phyloP scores from a whole-genome alignment of 2,113 vertebrate genomes.

The Varanus salvator region DNA sequence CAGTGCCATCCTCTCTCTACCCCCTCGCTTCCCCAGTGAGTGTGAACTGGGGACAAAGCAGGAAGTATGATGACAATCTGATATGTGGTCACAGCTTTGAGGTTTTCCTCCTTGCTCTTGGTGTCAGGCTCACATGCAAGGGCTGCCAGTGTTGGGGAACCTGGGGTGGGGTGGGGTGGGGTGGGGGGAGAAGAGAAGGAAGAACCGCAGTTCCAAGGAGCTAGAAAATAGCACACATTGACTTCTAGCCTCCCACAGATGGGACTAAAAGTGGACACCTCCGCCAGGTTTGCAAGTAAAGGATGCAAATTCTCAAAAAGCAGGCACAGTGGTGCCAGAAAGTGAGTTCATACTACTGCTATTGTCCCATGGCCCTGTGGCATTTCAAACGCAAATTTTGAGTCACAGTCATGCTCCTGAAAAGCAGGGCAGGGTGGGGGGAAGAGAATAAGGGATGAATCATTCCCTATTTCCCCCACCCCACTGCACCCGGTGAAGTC shows the following conservation, averaged over 20 bases:
- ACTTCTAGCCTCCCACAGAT: not conserved
- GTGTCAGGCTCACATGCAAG: conserved; percentile 64
- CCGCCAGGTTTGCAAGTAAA: not conserved
- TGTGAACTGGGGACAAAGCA: conserved; percentile 49
- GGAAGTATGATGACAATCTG: conserved; percentile 64
- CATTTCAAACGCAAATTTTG: not conserved
- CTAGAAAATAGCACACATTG: not conserved
- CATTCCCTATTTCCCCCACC: not conserved
- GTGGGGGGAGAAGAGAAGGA: conserved; percentile 19
- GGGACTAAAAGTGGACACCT: not conserved
- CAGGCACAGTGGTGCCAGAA: not conserved
- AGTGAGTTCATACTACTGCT: not conserved
- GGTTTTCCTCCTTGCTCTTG: conserved; percentile 67
- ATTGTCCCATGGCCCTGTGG: not conserved
- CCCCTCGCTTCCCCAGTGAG: conserved; percentile 22
- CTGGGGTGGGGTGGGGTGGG: not conserved
- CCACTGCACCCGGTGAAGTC: not conserved
- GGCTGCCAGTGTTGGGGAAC: conserved; percentile 33
- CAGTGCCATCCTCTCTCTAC: conserved; percentile 26
- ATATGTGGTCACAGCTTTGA: conserved; percentile 64
- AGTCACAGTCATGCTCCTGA: conserved; percentile 20
- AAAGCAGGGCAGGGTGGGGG: not conserved
- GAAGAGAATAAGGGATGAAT: conserved; percentile 16
- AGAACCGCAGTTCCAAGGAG: not conserved
- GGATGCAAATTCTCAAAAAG: not conserved